phyloP scores from a whole-genome alignment of 2,113 vertebrate species.

The Chloropsis hardwickii region DNA sequence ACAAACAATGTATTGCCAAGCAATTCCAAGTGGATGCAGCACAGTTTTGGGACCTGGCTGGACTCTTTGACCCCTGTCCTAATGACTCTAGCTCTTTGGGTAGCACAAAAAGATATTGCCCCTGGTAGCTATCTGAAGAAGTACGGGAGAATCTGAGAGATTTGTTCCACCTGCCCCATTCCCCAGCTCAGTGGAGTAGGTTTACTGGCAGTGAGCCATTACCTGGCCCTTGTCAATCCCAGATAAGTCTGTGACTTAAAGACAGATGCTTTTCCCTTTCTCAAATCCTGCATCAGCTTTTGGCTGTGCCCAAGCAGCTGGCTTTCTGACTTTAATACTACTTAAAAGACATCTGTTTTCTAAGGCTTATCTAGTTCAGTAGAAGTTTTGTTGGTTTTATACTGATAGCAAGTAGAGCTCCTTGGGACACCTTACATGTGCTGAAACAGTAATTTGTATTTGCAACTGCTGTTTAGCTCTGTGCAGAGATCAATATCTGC shows the following conservation, averaged over 20 bases:
- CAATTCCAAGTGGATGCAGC: neutral
- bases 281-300: neutral
- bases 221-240: neutral
- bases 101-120: neutral
- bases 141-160: neutral
- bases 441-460: conserved; percentile 3
- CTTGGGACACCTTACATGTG: neutral
- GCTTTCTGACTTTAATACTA: conserved; percentile 15
- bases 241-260: neutral
- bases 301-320: neutral
- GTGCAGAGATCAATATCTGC: neutral
- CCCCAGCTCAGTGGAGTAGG: neutral
- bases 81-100: neutral
- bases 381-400: conserved; percentile 17
- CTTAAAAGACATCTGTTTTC: conserved; percentile 36
- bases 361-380: conserved; percentile 22
- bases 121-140: neutral
- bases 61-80: neutral
- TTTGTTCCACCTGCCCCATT: neutral
- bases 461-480: neutral
- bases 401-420: neutral
- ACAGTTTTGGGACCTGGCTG: neutral
- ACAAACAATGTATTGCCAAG: neutral
- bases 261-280: neutral
- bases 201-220: neutral